phyloP scores from a whole-genome alignment of 2,888 invertebrate species.

The Drosophila aldrichi region DNA sequence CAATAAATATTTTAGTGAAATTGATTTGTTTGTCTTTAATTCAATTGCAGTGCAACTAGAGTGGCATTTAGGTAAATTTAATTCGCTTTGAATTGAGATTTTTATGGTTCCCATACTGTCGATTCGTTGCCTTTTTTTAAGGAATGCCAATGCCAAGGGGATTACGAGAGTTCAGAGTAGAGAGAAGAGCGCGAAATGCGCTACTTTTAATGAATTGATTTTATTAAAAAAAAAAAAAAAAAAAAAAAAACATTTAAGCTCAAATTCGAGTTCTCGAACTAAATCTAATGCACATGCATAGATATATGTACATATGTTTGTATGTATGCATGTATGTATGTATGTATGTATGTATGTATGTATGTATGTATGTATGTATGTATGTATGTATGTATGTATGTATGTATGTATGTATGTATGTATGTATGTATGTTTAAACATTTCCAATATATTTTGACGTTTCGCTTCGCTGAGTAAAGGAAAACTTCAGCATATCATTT shows the following conservation, averaged over 20 bases:
- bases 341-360: too few relatives aligned
- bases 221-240: neutral
- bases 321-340: too few relatives aligned
- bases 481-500: neutral
- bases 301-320: too few relatives aligned
- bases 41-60: neutral
- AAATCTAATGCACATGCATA: too few relatives aligned
- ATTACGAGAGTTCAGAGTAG: neutral
- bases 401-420: too few relatives aligned
- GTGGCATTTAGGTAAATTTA: neutral
- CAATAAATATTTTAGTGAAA: neutral
- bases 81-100: neutral
- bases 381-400: too few relatives aligned
- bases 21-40: neutral
- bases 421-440: neutral
- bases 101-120: neutral
- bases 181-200: neutral
- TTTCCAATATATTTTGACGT: neutral
- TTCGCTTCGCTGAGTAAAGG: neutral
- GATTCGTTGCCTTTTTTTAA: neutral
- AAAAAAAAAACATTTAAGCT: neutral
- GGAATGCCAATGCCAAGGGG: neutral
- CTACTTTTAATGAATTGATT: conserved; percentile 5
- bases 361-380: too few relatives aligned
- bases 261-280: neutral